Base-by-base conservation (phyloP, 2,888 invertebrate genomes). In the Thera obeliscata region DNA sequence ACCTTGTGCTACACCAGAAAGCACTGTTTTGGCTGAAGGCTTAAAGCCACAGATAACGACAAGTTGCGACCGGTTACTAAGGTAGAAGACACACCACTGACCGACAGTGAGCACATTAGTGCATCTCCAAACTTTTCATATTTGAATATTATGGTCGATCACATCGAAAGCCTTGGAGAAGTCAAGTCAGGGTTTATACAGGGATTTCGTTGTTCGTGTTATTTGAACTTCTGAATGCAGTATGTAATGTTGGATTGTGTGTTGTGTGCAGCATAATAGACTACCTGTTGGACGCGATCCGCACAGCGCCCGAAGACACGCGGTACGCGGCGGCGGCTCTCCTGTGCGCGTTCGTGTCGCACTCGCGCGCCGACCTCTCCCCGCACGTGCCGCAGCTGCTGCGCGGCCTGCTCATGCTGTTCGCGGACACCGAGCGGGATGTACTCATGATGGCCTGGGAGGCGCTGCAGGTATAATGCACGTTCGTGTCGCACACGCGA, bases 311-410 rank as follows among this genome's bases (percentile, higher is more conserved):
- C 11, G 96, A 38, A 11, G 3, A 94, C 94, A 61, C 94, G 62
- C 95, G 96, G 59, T 95, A 97, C 69, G 95, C 97, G 77, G 97
- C 98, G 0, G 97, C 98, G 0, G 96, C 98, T 6, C 96, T 99
- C 64, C 94, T 99, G 57, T 97, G 97, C 83, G 97, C 97, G 46
- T 99, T 97, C 94, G 99, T 98, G 87, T 95, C 97, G 70, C 97
- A 98, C 89, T 96, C 98, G 6, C 96, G 97, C 76, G 97, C 97
- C 0, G 97, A 98, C 86, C 97, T 98, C 80, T 94, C 96, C 41
- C 96, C 97, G 78, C 97, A 98, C 90, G 96, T 98, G 71, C 96
- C 98, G 56, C 97, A 98, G 88, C 94, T 99, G 65, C 93, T 99
- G 73, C 95, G 98, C 64, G 98, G 98, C 3, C 94, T 99, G 64